These are phyloP conservation scores for Pammene fasciana DNA, from an alignment of 2,888 invertebrate genomes.

Conservation along the genomic window DNA sequence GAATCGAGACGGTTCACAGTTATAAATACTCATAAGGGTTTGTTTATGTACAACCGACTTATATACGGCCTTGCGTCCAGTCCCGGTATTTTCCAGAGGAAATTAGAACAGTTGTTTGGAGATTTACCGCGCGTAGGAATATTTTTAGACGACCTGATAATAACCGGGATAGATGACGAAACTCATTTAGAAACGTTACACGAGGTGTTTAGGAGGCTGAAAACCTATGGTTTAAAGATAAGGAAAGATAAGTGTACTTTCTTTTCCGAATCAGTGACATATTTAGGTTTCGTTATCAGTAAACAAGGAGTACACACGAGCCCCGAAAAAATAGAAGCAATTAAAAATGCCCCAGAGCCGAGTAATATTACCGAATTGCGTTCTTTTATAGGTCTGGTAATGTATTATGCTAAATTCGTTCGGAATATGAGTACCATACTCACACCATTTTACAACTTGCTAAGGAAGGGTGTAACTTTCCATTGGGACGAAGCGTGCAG, in stretches of 20 bases:
- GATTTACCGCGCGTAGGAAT: slow-evolving; percentile 39
- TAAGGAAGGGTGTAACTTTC: too few species aligned
- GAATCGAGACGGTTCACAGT: slow-evolving; percentile 41
- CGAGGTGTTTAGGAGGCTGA: too few species aligned
- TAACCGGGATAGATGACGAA: too few species aligned
- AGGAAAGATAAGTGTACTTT: too few species aligned
- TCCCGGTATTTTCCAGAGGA: slow-evolving; percentile 45
- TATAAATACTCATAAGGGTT: slow-evolving; percentile 45
- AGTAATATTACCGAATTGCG: slow-evolving; percentile 44
- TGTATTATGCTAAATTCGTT: slow-evolving; percentile 46
- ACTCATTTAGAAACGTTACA: too few species aligned
- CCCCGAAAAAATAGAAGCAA: slow-evolving; percentile 44
- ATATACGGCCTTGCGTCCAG: slow-evolving; percentile 44
- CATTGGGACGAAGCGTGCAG: neutral
- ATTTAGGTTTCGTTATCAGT: slow-evolving; percentile 33
- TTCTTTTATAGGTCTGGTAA: slow-evolving; percentile 44
- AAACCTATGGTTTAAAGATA: too few species aligned
- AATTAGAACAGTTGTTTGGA: slow-evolving; percentile 40
- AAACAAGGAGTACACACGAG: slow-evolving; percentile 45
- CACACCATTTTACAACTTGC: too few species aligned
- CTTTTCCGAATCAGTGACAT: too few species aligned
- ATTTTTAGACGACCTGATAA: slow-evolving; percentile 46
- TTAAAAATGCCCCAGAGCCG: slow-evolving; percentile 28
- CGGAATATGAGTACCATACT: too few species aligned
- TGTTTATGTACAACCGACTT: slow-evolving; percentile 45